phyloP scores from a whole-genome alignment of 2,113 vertebrate genomes.

The Myotis brandtii region DNA sequence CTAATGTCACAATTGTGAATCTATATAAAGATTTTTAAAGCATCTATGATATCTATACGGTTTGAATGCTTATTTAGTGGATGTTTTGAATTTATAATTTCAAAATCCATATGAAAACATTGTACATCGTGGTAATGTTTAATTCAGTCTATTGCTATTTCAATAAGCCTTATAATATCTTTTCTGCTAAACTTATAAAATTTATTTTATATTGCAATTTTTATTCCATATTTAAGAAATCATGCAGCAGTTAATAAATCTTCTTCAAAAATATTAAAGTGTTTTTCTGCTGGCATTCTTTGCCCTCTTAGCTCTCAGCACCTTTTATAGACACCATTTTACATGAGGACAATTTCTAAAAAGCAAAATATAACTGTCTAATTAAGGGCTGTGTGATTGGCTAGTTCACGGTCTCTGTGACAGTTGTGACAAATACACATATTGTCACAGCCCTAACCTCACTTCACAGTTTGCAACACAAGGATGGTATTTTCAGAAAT shows the following conservation, averaged over 20 bases:
- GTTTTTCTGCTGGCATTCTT: constrained; percentile 77
- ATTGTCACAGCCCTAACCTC: constrained; percentile 89
- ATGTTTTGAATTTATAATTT: constrained; percentile 48
- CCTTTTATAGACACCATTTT: constrained; percentile 85
- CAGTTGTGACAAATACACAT: constrained; percentile 91
- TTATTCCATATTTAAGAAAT: constrained; percentile 50
- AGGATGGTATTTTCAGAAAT: constrained; percentile 90
- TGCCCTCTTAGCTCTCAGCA: constrained; percentile 83
- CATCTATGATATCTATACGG: not conserved
- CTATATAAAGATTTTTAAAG: not conserved
- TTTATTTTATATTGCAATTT: constrained; percentile 27
- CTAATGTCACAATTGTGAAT: not conserved
- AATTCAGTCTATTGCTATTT: constrained; percentile 3
- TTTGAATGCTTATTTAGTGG: not conserved
- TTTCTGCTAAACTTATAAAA: not conserved
- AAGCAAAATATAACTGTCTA: constrained; percentile 90
- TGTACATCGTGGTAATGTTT: not conserved
- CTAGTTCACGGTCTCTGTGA: constrained; percentile 88
- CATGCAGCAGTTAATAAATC: constrained; percentile 76
- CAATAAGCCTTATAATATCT: not conserved
- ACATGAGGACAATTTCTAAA: constrained; percentile 85
- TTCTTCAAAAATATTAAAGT: constrained; percentile 70
- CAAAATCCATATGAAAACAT: not conserved
- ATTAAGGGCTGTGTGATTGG: constrained; percentile 89
- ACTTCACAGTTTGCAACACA: constrained; percentile 89